Conservation (phyloP, 2,888 invertebrate genomes). For the Malacosoma neustria region DNA sequence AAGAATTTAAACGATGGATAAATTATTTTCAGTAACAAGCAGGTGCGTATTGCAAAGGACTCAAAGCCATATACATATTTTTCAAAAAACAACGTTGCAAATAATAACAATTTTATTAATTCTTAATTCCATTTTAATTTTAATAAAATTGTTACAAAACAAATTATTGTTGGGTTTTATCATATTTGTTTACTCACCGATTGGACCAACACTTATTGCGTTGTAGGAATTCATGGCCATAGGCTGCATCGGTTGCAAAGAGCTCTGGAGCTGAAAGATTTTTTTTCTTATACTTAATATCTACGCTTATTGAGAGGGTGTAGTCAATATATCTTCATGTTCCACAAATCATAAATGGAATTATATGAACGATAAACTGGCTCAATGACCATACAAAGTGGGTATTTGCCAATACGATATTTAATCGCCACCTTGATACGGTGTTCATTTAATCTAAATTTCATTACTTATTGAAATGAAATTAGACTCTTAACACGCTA, state of each 20-base stretch:
- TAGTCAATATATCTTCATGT: not conserved
- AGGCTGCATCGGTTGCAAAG: slow-evolving; percentile 58
- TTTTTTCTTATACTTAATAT: too few species aligned
- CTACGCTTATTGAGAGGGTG: not conserved
- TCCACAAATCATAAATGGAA: not conserved
- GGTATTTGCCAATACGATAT: slow-evolving; percentile 44
- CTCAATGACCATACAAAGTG: slow-evolving; percentile 30
- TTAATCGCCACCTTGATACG: slow-evolving; percentile 60
- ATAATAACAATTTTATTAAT: too few species aligned
- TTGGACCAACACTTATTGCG: slow-evolving; percentile 43
- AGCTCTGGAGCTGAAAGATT: slow-evolving; percentile 44
- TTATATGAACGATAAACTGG: slow-evolving; percentile 5
- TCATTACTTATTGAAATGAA: slow-evolving; percentile 52
- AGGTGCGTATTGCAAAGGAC: too few species aligned
- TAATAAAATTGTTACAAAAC: too few species aligned
- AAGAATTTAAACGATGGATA: too few species aligned
- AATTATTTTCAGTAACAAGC: too few species aligned
- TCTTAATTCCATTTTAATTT: too few species aligned
- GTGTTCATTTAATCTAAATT: slow-evolving; percentile 63
- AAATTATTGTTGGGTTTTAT: too few species aligned
- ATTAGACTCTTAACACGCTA: slow-evolving; percentile 33
- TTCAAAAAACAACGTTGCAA: too few species aligned
- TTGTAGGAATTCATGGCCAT: slow-evolving; percentile 62
- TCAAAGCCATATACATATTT: too few species aligned
- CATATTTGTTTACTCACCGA: slow-evolving; percentile 52